Conservation (phyloP, 2,888 invertebrate species). For the Epinotia brunnichana region DNA sequence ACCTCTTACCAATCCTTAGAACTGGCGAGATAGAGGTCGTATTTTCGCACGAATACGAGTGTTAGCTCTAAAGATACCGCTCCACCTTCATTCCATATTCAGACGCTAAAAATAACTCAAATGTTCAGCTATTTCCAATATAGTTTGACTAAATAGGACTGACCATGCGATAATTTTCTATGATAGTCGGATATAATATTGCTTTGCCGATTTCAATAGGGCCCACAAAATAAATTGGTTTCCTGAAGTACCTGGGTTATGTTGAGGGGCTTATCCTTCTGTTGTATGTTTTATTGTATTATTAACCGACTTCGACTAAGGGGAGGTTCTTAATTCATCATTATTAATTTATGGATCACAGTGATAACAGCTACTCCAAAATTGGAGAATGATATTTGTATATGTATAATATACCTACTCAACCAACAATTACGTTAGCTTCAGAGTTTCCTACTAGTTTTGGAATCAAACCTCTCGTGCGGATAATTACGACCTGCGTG, state of each 20-base stretch:
- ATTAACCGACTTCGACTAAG: background rate
- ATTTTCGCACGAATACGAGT: background rate
- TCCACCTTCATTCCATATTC: slow-evolving; percentile 18
- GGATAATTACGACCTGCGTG: slow-evolving; percentile 21
- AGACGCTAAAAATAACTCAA: slow-evolving; percentile 13
- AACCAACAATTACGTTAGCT: background rate
- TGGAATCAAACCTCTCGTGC: background rate
- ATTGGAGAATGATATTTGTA: background rate
- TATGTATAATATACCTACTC: no score
- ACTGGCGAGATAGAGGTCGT: background rate
- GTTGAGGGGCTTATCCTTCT: background rate
- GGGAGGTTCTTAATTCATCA: no score
- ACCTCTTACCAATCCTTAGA: background rate
- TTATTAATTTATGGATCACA: background rate
- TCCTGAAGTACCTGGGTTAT: background rate
- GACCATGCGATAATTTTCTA: slow-evolving; percentile 9
- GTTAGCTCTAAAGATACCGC: background rate
- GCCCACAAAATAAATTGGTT: slow-evolving; percentile 4
- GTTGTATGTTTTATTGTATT: background rate
- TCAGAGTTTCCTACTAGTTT: background rate
- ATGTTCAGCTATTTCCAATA: slow-evolving; percentile 30
- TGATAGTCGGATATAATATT: slow-evolving; percentile 18
- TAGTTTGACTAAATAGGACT: background rate
- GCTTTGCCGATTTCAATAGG: slow-evolving; percentile 7
- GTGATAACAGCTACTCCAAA: background rate